Percentiles rank a stretch among this genome's conserved stretches.
Evolutionary conservation across 2,113 vertebrate genomes (phyloP).

Genomic region (Meles meles): DNA sequence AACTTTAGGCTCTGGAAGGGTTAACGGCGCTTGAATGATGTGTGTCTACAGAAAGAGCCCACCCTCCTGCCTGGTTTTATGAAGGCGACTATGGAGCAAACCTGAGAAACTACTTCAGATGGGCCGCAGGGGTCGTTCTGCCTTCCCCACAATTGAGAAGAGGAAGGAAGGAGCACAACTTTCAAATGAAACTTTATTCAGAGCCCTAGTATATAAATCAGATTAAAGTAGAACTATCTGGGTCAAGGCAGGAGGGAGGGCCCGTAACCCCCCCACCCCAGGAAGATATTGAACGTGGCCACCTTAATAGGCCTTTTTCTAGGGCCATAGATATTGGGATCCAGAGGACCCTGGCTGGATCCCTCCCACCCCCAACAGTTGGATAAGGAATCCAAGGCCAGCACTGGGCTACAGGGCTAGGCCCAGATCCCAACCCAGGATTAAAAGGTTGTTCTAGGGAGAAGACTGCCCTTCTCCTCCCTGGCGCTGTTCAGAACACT

Average conservation of each 20-base stretch:
- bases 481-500: constrained; percentile 7
- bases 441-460: neutral
- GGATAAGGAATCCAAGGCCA: neutral
- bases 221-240: neutral
- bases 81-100: neutral
- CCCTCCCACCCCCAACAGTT: neutral
- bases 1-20: neutral
- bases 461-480: neutral
- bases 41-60: neutral
- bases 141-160: neutral
- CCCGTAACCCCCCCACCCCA: neutral
- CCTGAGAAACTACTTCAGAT: constrained; percentile 19
- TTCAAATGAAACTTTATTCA: constrained; percentile 52
- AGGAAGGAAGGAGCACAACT: neutral
- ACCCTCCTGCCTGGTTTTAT: constrained; percentile 20
- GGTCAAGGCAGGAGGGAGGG: neutral
- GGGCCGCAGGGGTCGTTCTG: neutral
- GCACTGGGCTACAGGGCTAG: neutral
- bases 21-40: neutral
- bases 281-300: neutral
- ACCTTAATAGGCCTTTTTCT: constrained; percentile 2
- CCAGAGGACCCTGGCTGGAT: neutral
- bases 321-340: neutral
- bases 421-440: neutral
- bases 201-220: neutral